These are phyloP conservation scores for Graptemys geographica DNA, from an alignment of 2,797 vertebrate genomes.

Conservation along the genomic window DNA sequence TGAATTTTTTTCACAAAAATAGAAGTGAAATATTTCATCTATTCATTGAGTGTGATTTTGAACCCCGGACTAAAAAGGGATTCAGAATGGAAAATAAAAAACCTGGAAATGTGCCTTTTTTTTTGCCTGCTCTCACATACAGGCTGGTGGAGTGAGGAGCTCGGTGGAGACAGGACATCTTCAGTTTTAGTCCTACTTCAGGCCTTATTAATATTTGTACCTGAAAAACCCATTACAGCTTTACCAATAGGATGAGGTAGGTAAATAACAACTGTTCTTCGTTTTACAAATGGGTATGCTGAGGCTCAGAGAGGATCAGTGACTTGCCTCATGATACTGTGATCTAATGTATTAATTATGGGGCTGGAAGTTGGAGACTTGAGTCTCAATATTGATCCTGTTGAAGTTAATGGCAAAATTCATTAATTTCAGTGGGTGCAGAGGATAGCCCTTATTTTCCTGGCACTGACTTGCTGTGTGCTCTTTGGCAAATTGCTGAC, in stretches of 20 bases:
- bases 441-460: not conserved
- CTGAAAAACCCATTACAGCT: slow-evolving; percentile 57
- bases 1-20: slow-evolving; percentile 40
- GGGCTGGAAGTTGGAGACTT: not conserved
- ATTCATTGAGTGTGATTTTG: slow-evolving; percentile 44
- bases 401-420: not conserved
- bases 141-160: slow-evolving; percentile 57
- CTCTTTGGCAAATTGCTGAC: not conserved
- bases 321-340: slow-evolving; percentile 20
- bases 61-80: not conserved
- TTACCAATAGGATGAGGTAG: slow-evolving; percentile 38
- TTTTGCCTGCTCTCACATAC: slow-evolving; percentile 54
- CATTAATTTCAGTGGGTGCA: not conserved
- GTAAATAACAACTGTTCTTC: slow-evolving; percentile 47
- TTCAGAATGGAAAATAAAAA: slow-evolving; percentile 42
- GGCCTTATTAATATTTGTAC: slow-evolving; percentile 52
- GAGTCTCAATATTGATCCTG: not conserved
- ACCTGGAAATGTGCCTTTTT: slow-evolving; percentile 64
- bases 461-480: not conserved
- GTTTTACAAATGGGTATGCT: slow-evolving; percentile 17
- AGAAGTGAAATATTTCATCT: slow-evolving; percentile 53
- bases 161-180: slow-evolving; percentile 48
- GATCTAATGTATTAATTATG: not conserved
- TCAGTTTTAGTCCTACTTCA: slow-evolving; percentile 35
- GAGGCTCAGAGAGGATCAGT: not conserved